These are phyloP conservation scores for Larimichthys crocea DNA, from an alignment of 2,113 vertebrate genomes.

Conservation along the genomic window DNA sequence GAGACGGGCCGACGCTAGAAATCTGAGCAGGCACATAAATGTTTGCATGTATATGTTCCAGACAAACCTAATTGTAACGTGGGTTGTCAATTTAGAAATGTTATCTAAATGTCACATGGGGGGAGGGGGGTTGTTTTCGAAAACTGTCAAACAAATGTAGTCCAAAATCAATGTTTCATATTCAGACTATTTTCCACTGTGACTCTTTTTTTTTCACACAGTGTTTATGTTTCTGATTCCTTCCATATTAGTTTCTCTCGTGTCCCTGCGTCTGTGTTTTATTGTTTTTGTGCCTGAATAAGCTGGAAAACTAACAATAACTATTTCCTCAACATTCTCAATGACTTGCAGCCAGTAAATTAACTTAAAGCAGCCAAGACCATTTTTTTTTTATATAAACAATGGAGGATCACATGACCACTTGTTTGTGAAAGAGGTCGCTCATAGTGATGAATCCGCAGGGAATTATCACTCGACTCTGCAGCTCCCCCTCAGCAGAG, in stretches of 20 bases:
- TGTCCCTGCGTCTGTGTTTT: conserved; percentile 10
- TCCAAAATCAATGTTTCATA: conserved; percentile 49
- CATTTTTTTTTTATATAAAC: neutral
- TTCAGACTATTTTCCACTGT: conserved; percentile 38
- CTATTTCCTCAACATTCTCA: neutral
- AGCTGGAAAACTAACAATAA: conserved; percentile 18
- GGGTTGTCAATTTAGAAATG: conserved; percentile 47
- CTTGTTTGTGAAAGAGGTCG: neutral
- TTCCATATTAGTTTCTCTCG: conserved; percentile 34
- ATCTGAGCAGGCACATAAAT: conserved; percentile 63
- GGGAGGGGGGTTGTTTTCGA: conserved; percentile 49
- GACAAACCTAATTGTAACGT: conserved; percentile 59
- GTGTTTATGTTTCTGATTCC: conserved; percentile 60
- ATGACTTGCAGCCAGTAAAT: neutral
- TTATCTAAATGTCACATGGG: conserved; percentile 42
- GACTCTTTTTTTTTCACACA: conserved; percentile 15
- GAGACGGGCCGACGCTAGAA: conserved; percentile 31
- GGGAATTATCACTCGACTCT: neutral
- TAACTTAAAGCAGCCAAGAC: neutral
- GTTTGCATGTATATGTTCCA: conserved; percentile 61
- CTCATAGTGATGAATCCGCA: neutral
- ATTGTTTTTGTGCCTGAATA: conserved; percentile 33
- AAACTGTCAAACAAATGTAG: conserved; percentile 43
- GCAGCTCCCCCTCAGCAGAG: neutral
- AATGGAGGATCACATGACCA: neutral